Percentiles rank a stretch among this genome's conserved stretches.
These are phyloP conservation scores for Phoenicopterus ruber DNA, from an alignment of 2,113 vertebrate genomes.

Conservation along the genomic window DNA sequence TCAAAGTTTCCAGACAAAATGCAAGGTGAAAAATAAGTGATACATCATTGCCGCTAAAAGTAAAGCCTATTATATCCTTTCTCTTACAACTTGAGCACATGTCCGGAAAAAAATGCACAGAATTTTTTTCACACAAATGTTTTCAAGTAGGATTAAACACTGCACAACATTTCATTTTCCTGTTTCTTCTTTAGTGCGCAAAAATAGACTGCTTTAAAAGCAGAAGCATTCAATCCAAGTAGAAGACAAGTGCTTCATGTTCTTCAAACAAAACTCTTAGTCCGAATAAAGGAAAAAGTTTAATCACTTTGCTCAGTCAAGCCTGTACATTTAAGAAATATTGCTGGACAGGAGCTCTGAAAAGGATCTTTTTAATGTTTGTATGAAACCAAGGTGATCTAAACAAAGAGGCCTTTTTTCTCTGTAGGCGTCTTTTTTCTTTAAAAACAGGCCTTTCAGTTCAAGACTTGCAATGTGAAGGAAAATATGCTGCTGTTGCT, in stretches of 20 bases:
- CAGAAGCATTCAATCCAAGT: neutral
- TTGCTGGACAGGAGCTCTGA: neutral
- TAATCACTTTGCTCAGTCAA: neutral
- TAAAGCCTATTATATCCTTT: neutral
- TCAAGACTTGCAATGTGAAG: neutral
- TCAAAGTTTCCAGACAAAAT: neutral
- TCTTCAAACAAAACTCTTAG: neutral
- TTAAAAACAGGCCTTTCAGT: neutral
- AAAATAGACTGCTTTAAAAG: neutral
- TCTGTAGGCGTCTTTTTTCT: neutral
- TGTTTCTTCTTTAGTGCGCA: neutral
- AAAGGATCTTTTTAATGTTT: neutral
- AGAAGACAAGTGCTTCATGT: neutral
- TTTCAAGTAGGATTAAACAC: neutral
- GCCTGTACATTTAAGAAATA: neutral
- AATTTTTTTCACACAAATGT: neutral
- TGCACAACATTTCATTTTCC: neutral
- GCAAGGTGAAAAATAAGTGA: neutral
- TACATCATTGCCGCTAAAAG: neutral
- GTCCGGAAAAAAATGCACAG: neutral
- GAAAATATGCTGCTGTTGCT: neutral
- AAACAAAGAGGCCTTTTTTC: neutral
- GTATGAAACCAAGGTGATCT: neutral
- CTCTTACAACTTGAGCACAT: neutral
- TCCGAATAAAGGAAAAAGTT: neutral